Conservation (phyloP, 2,113 vertebrate genomes). For the Nerophis lumbriciformis region DNA sequence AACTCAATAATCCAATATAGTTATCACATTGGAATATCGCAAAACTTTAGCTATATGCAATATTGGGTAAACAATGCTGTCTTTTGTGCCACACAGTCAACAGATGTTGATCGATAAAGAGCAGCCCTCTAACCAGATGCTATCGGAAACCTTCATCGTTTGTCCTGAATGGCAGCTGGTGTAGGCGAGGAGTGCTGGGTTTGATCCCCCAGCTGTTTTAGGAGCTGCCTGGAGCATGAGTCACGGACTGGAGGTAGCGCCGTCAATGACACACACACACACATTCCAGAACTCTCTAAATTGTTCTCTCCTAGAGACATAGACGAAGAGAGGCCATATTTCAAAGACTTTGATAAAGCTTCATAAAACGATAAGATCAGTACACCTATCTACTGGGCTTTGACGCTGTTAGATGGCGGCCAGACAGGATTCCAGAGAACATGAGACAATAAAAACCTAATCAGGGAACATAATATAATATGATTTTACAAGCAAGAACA, state of each 20-base stretch:
- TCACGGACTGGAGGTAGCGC: slow-evolving; percentile 43
- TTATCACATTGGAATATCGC: too few relatives aligned
- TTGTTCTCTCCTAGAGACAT: neutral
- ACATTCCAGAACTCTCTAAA: slow-evolving; percentile 3
- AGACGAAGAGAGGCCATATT: neutral
- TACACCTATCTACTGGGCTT: slow-evolving; percentile 13
- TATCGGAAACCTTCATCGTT: slow-evolving; percentile 28
- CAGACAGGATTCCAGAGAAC: neutral
- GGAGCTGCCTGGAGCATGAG: slow-evolving; percentile 46
- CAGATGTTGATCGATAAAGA: slow-evolving; percentile 22
- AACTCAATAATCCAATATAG: too few relatives aligned
- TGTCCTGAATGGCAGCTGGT: slow-evolving; percentile 43
- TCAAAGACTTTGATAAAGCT: neutral
- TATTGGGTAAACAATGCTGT: neutral
- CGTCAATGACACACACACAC: slow-evolving; percentile 21
- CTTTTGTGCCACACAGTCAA: slow-evolving; percentile 5
- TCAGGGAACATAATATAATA: neutral
- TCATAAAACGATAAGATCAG: slow-evolving; percentile 19
- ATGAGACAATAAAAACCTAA: neutral
- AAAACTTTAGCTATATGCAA: neutral
- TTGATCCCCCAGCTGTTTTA: slow-evolving; percentile 48
- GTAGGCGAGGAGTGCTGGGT: slow-evolving; percentile 33
- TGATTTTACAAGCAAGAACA: neutral
- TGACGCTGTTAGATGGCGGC: slow-evolving; percentile 8
- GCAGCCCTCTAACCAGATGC: slow-evolving; percentile 16